Evolutionary conservation across 2,113 vertebrate species (phyloP).

Genomic region (Aegypius monachus): DNA sequence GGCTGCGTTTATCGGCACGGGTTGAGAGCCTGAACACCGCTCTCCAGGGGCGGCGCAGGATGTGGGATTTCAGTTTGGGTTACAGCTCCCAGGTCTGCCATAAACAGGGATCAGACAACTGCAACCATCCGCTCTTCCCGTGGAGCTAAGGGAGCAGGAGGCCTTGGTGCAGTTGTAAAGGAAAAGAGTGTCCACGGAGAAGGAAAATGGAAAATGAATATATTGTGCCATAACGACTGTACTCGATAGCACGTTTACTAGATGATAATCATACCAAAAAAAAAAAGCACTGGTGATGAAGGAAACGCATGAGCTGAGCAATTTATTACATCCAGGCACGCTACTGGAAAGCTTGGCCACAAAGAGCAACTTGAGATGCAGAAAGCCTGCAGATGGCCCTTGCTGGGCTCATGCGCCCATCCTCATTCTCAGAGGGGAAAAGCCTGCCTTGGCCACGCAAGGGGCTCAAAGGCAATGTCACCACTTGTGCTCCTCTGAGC

Average conservation of each 20-base stretch:
- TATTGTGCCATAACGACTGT: fast-evolving
- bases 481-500: neutral
- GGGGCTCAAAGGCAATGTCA: too few species aligned
- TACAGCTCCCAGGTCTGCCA: neutral
- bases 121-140: neutral
- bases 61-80: neutral
- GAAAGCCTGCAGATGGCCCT: neutral
- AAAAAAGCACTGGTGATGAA: neutral
- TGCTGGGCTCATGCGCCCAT: neutral
- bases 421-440: too few species aligned
- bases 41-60: too few species aligned
- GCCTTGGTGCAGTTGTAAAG: neutral
- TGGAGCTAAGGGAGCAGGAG: neutral
- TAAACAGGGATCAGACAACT: neutral
- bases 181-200: neutral
- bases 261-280: neutral
- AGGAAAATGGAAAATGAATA: too few species aligned
- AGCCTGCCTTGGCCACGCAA: neutral
- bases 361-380: neutral
- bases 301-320: neutral
- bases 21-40: too few species aligned
- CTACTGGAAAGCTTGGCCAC: neutral
- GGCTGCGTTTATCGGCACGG: neutral
- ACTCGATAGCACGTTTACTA: too few species aligned
- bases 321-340: neutral